These are phyloP conservation scores for Zapus hudsonius DNA, from an alignment of 2,113 vertebrate genomes.

Conservation along the genomic window DNA sequence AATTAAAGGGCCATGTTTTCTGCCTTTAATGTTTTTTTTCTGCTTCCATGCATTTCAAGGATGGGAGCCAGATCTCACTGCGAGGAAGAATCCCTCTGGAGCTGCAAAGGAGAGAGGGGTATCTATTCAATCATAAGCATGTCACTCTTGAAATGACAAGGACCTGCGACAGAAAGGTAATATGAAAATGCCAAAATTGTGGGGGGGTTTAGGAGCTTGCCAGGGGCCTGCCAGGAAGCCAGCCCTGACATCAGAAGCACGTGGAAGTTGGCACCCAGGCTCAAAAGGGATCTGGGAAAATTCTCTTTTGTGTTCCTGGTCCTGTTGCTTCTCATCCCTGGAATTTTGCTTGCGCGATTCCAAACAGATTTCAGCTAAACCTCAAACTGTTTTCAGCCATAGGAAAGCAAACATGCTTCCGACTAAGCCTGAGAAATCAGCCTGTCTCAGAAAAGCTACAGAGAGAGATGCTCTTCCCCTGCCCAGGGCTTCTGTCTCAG, in stretches of 20 bases:
- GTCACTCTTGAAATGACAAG: constrained; percentile 61
- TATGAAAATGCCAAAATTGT: constrained; percentile 63
- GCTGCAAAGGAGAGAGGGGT: constrained; percentile 1
- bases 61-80: constrained; percentile 43
- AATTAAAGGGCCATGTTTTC: constrained; percentile 75
- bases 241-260: constrained; percentile 69
- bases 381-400: constrained; percentile 76
- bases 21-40: constrained; percentile 75
- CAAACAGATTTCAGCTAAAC: constrained; percentile 77
- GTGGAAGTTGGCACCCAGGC: constrained; percentile 66
- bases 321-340: constrained; percentile 71
- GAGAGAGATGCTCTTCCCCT: constrained; percentile 19
- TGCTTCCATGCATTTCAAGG: constrained; percentile 52
- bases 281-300: constrained; percentile 66
- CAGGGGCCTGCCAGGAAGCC: constrained; percentile 67
- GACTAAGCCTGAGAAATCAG: constrained; percentile 58
- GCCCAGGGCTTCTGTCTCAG: neutral
- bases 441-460: constrained; percentile 49
- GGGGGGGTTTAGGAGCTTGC: constrained; percentile 57
- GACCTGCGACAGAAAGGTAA: constrained; percentile 67
- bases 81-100: constrained; percentile 34
- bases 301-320: constrained; percentile 62
- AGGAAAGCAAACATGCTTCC: constrained; percentile 72
- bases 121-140: constrained; percentile 66
- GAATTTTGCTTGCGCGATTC: constrained; percentile 66